Base-by-base conservation (phyloP, 2,797 vertebrate species). In the Hippoglossus hippoglossus region DNA sequence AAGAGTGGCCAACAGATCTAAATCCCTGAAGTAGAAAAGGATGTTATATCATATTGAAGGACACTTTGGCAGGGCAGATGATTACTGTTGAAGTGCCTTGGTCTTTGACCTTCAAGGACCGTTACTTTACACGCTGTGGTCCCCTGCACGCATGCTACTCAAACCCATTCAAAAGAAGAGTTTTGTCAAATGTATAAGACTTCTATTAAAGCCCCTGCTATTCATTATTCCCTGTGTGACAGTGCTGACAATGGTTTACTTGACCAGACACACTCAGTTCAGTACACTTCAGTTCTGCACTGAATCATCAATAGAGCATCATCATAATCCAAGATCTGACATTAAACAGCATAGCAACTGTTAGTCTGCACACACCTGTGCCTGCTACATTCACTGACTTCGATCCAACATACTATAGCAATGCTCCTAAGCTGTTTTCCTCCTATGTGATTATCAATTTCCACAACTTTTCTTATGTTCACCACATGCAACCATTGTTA, bases 401-500 rank as follows among this genome's bases (percentile, higher is more conserved):
- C 26, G 51, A 6, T 22, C 26, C 11, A 25, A 44, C 56, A 53
- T 26, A 21, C 3, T 49, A 19, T 59, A 19, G 54, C 52, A 50
- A 34, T 62, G 19, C n/a, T 66, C 26, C 57, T 39, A 41, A 21
- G 28, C 51, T 53, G 9, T 47, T 61, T 13, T 9, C 47, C 36
- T 47, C 53, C 24, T 50, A 64, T n/a, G 15, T 64, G 26, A 47
- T 71, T 6, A 65, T 59, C 2, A 13, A 2, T 47, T 47, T 50
- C 19, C 36, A 49, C 10, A 53, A 41, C 8, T 25, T 8, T 59
- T 6, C 6, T 8, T 57, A 16, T 52, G 44, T 54, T 13, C 15
- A 44, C 41, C 44, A 73, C 4, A 41, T 49, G 18, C 39, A 73
- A n/a, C n/a, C 3, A 61, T 73, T 74, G 56, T 56, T 72, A 70